These are phyloP conservation scores for Todiramphus saurophagus DNA, from an alignment of 2,113 vertebrate species.

Conservation along the genomic window DNA sequence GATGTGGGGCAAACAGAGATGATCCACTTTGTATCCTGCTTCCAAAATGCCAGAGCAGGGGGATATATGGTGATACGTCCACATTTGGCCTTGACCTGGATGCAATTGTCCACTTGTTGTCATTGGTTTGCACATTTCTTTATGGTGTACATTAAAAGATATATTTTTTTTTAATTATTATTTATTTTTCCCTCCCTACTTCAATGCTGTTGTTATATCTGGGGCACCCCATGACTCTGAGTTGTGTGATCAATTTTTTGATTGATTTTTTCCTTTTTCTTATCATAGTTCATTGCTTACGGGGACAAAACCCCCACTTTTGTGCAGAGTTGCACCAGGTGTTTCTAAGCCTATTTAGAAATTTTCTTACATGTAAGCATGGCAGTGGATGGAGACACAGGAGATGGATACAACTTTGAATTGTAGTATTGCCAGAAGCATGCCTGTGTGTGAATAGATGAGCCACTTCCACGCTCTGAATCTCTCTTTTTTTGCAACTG, in stretches of 20 bases:
- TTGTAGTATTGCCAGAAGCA: not conserved
- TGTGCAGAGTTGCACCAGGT: not conserved
- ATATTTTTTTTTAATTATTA: not conserved
- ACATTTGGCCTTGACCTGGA: not conserved
- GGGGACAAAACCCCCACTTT: not conserved
- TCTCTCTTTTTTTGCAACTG: not conserved
- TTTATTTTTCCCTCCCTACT: not conserved
- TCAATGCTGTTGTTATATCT: not conserved
- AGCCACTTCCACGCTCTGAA: not conserved
- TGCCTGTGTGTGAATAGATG: not conserved
- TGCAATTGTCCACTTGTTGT: not conserved
- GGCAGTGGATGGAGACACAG: not conserved
- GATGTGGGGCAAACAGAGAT: not conserved
- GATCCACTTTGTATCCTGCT: not conserved
- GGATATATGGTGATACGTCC: accelerated
- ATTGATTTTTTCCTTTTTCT: not conserved
- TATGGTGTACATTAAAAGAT: not conserved
- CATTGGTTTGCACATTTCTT: accelerated
- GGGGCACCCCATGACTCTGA: not conserved
- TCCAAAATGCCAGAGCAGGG: accelerated
- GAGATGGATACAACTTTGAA: not conserved
- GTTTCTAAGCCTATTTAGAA: not conserved
- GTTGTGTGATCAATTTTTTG: not conserved
- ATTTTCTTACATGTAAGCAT: not conserved
- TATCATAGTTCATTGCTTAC: not conserved